Conservation (phyloP, 2,113 vertebrate genomes). For the Salvelinus sp. region DNA sequence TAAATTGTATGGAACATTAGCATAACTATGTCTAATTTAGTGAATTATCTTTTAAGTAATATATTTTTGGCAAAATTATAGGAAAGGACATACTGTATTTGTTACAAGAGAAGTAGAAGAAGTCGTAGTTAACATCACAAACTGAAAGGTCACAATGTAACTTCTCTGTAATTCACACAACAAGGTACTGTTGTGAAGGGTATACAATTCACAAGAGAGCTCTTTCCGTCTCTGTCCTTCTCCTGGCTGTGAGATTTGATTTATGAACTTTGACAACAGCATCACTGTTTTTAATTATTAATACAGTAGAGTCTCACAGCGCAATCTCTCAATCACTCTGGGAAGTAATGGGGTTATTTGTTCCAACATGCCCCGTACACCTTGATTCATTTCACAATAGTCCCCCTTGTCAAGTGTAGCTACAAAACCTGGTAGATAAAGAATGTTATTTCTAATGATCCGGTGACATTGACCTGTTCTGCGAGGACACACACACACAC, state of each 20-base stretch:
- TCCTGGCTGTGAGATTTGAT: constrained; percentile 55
- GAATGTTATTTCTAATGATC: constrained; percentile 62
- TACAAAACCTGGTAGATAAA: constrained; percentile 65
- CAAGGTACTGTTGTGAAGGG: neutral
- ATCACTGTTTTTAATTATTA: constrained; percentile 78
- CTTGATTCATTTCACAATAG: constrained; percentile 75
- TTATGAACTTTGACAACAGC: constrained; percentile 72
- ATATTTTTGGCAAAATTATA: no score
- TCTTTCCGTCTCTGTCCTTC: neutral
- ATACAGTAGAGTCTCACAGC: constrained; percentile 52
- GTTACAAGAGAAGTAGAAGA: no score
- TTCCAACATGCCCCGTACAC: constrained; percentile 60
- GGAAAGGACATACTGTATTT: no score
- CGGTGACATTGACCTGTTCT: constrained; percentile 65
- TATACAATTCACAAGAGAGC: neutral
- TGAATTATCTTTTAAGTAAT: constrained; percentile 23
- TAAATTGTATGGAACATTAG: constrained; percentile 41
- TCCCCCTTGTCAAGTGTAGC: constrained; percentile 63
- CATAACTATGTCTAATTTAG: constrained; percentile 33
- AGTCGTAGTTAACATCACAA: neutral
- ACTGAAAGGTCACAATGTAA: constrained; percentile 40
- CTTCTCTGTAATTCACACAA: constrained; percentile 11
- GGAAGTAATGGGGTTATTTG: constrained; percentile 72
- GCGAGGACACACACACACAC: constrained; percentile 17
- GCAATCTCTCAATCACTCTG: constrained; percentile 66